Evolutionary conservation across 2,888 invertebrate species (phyloP), one percentile per base, ranked within the genome.

Genomic region (Aphidius colemani): DNA sequence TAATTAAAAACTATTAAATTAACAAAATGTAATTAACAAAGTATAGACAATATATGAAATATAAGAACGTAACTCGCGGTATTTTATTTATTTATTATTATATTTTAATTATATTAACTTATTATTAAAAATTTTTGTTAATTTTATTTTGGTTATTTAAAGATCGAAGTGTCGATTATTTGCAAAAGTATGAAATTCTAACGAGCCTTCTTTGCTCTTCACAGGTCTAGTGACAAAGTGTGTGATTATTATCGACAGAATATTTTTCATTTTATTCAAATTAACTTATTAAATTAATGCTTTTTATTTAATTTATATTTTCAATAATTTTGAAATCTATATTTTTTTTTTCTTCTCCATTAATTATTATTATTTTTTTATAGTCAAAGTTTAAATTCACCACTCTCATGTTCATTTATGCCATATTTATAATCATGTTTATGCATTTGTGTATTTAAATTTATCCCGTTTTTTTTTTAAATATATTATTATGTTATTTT

Each of bases 161-260:
- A 74, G 73, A 70, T 74, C 72, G 70, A 74, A 77, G 72, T 75
- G 72, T 76, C 77, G 77, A 77, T 79, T 80, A 77, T 78, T 81
- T 80, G 80, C 78, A 81, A 81, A 81, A 81, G 80, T 81, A 81
- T 79, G 81, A 81, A 81, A 81, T 74, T 75, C 79, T 80, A 79
- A 74, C 74, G 76, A 79, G 75, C 74, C 74, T 67, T 30, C 71
- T 69, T 57, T 57, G 39, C 46, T 10, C 46, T 57, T 18, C 70
- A 70, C 70, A 64, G 69, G 67, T 75, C 77, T 78, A 79, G 71
- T 72, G 77, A 78, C 77, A 71, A 76, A 75, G 69, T 74, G 75
- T 71, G 74, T 44, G 43, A 75, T 77, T 76, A 78, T 79, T 78
- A 80, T 78, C 78, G 72, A 79, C 73, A 74, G 75, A 73, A 72